A percentile compares a stretch with the other conserved stretches of the same genome.
Conservation (phyloP, 2,888 invertebrate species). For the Galeopsomyia nigrocyanea region DNA sequence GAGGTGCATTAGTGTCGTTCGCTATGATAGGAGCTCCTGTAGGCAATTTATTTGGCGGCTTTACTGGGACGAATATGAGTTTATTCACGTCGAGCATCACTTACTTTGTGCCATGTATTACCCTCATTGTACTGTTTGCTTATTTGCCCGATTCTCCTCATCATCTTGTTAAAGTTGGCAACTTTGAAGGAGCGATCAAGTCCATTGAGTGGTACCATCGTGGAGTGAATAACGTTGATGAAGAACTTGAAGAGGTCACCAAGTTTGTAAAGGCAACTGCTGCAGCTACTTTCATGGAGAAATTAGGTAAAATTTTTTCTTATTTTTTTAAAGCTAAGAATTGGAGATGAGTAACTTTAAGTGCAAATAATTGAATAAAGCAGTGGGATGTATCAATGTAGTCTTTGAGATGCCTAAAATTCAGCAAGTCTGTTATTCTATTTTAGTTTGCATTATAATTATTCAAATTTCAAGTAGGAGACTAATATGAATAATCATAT, state of each 20-base stretch:
- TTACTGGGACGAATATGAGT: constrained; percentile 58
- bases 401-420: too few species aligned
- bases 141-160: constrained; percentile 62
- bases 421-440: too few species aligned
- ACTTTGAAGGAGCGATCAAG: constrained; percentile 18
- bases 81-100: constrained; percentile 56
- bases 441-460: too few species aligned
- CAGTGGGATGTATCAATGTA: too few species aligned
- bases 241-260: constrained; percentile 54
- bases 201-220: constrained; percentile 46
- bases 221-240: constrained; percentile 49
- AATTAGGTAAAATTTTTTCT: constrained; percentile 14
- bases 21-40: constrained; percentile 57
- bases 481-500: too few species aligned
- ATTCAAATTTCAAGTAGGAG: too few species aligned
- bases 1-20: constrained; percentile 59
- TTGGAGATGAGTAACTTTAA: too few species aligned
- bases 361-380: too few species aligned
- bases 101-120: constrained; percentile 54
- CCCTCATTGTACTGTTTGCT: constrained; percentile 54
- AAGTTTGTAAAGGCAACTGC: constrained; percentile 53
- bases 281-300: constrained; percentile 40
- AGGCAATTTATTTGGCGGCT: constrained; percentile 58
- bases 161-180: constrained; percentile 42
- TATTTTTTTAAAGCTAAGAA: too few species aligned